Base-by-base conservation (phyloP, 2,113 vertebrate species). In the Polypterus bichir region DNA sequence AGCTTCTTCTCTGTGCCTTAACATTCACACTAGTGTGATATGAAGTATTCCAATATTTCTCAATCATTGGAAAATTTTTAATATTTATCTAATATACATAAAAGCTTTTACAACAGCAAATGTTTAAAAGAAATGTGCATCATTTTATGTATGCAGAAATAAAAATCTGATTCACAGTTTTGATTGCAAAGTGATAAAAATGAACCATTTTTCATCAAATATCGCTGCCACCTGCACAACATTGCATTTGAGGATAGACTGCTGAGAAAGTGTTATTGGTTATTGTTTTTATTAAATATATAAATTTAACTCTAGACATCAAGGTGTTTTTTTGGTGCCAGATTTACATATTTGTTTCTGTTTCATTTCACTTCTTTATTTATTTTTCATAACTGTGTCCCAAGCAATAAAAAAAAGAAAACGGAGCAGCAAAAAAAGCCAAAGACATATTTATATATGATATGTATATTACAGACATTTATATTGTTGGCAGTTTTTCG, bases 401-500 rank as follows among this genome's bases (percentile, higher is more conserved):
- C 54, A 59, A 48, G 61, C 62, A 60, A 54, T 60, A 60, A 64
- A 60, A 68, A 61, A 61, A 61, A 67, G 60, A 46, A 44, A 8
- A 56, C 59, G 44, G 9, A 46, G 48, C 52, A 45, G 56, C 49
- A 56, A 48, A 47, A 60, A 8, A 48, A 76, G 77, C 75, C 66
- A 72, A 73, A 83, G 85, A 86, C 83, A 86, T 87, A 86, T 88
- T 87, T 84, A 84, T 83, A 85, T 84, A 82, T 81, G 85, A 83
- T 87, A 87, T 87, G 85, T 88, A 96, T 97, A 97, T 97, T 96
- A 88, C 88, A 92, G 90, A 93, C 93, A 94, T 97, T 94, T 97
- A 91, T 94, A 94, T 93, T 89, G 91, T 89, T 96, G 94, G 90
- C 92, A 93, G 91, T 80, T 84, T 73, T 86, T 84, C 76, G 81